Conservation (phyloP, 2,797 vertebrate genomes). For the Gobionotothen gibberifrons region DNA sequence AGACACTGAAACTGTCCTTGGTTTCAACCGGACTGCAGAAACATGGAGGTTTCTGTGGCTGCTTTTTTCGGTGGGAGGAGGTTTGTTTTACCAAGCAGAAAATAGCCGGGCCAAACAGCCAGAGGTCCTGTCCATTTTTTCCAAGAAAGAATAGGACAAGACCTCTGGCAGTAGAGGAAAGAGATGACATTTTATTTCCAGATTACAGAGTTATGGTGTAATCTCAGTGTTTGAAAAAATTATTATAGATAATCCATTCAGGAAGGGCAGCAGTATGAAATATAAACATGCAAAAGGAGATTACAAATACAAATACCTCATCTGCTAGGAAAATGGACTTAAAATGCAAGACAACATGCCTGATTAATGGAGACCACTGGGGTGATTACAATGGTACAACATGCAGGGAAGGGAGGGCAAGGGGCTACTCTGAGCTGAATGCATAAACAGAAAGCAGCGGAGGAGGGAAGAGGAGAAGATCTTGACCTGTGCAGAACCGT, state of each 20-base stretch:
- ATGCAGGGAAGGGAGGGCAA: constrained; percentile 13
- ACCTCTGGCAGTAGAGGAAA: constrained; percentile 45
- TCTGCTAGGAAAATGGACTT: constrained; percentile 54
- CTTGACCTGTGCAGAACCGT: constrained; percentile 90
- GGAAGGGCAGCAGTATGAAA: constrained; percentile 47
- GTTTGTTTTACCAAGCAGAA: constrained; percentile 72
- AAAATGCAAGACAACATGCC: constrained; percentile 59
- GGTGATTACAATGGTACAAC: constrained; percentile 67
- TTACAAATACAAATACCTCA: constrained; percentile 59
- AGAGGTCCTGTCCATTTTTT: constrained; percentile 39
- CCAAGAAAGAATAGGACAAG: constrained; percentile 48
- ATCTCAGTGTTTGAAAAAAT: constrained; percentile 61
- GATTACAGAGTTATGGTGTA: constrained; percentile 53
- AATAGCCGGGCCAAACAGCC: constrained; percentile 52
- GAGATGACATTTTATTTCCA: constrained; percentile 46
- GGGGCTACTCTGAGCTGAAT: constrained; percentile 42
- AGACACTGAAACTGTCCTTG: constrained; percentile 34
- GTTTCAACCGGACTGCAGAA: constrained; percentile 34
- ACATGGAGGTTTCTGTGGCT: constrained; percentile 64
- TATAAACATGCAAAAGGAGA: constrained; percentile 69
- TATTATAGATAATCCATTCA: constrained; percentile 63
- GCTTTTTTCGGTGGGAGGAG: constrained; percentile 54
- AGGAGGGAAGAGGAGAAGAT: constrained; percentile 3
- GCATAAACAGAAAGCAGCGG: constrained; percentile 39
- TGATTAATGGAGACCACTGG: constrained; percentile 71